Conservation (phyloP, 2,888 invertebrate species). For the Ophonus ardosiacus region DNA sequence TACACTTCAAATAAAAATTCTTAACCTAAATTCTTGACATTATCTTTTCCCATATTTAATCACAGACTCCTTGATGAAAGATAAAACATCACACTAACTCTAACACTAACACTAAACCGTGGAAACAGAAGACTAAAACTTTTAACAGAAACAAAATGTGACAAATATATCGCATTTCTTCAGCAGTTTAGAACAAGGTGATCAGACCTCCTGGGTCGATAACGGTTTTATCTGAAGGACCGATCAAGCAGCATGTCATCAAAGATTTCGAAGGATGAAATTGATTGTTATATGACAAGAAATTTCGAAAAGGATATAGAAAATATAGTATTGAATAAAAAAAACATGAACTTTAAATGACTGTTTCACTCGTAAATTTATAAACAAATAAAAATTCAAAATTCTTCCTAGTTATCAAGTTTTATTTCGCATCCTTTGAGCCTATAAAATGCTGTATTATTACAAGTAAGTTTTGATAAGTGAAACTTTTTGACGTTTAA, state of each 20-base stretch:
- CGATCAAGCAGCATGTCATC: conserved; percentile 66
- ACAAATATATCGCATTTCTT: conserved; percentile 55
- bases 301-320: not conserved
- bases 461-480: no score
- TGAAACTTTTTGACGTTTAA: no score
- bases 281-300: conserved; percentile 12
- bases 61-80: not conserved
- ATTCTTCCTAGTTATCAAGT: no score
- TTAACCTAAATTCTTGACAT: conserved; percentile 10
- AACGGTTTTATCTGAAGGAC: conserved; percentile 67
- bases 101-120: conserved; percentile 11
- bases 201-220: conserved; percentile 67
- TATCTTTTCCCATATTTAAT: not conserved
- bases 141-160: conserved; percentile 18
- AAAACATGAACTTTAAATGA: no score
- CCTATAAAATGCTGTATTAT: no score
- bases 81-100: conserved; percentile 23
- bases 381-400: no score
- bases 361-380: no score
- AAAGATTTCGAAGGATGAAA: not conserved
- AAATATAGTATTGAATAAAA: not conserved
- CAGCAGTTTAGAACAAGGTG: conserved; percentile 30
- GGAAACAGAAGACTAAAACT: conserved; percentile 12
- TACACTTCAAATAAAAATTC: conserved; percentile 17
- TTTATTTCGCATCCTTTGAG: no score